A percentile compares a stretch with the other conserved stretches of the same genome.
phyloP scores from a whole-genome alignment of 2,888 invertebrate species.

The Glaucopsyche alexis region DNA sequence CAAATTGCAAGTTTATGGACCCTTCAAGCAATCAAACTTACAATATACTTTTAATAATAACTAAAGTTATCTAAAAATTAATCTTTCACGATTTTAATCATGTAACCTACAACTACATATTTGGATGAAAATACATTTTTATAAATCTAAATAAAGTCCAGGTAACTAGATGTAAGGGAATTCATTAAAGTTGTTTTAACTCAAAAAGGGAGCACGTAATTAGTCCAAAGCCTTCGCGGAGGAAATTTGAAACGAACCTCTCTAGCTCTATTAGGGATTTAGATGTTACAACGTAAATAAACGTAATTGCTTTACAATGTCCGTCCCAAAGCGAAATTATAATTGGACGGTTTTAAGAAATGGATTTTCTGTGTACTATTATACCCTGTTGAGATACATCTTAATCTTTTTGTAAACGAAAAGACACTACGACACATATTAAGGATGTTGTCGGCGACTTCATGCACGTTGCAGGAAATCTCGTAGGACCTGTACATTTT shows the following conservation, averaged over 20 bases:
- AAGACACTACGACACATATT: no score
- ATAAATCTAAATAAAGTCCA: background rate
- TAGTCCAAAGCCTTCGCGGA: background rate
- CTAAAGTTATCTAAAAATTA: no score
- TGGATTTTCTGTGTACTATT: background rate
- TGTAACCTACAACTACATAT: no score
- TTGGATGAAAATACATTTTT: background rate
- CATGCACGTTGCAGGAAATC: no score
- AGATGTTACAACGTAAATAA: background rate
- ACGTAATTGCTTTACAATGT: slow-evolving; percentile 6
- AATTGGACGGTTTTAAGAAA: slow-evolving; percentile 4
- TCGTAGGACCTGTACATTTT: no score
- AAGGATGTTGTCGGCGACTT: no score
- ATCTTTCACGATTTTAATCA: no score
- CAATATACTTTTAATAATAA: no score
- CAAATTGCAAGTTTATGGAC: no score
- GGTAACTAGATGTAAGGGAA: background rate
- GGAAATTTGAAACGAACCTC: background rate
- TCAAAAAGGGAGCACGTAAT: background rate
- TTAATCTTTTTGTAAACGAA: no score
- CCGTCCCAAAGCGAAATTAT: background rate
- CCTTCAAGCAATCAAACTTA: no score
- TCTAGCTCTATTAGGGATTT: background rate
- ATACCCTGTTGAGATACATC: no score
- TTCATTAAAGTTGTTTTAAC: background rate